Conservation (phyloP, 1,140 invertebrate genomes). For the Dolichoris vasculosae region DNA sequence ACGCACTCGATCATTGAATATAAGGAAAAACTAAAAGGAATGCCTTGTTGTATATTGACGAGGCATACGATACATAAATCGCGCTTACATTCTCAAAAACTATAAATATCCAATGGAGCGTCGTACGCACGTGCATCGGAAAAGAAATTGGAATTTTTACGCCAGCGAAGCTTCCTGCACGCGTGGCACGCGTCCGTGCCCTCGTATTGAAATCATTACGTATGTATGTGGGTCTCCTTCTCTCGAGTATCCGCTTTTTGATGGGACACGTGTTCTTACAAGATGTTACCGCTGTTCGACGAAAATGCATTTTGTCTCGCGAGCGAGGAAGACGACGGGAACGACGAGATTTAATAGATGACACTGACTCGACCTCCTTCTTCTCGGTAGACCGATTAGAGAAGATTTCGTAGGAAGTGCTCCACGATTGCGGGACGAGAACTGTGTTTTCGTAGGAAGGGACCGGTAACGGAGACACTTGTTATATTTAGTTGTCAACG, state of each 20-base stretch:
- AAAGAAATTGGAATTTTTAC: neutral
- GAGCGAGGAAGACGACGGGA: neutral
- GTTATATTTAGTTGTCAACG: too few relatives aligned
- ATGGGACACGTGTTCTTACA: constrained; percentile 60
- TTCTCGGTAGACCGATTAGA: constrained; percentile 11
- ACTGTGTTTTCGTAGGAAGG: neutral
- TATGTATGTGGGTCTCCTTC: neutral
- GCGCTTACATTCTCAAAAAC: neutral
- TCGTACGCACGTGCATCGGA: too few relatives aligned
- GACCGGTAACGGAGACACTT: neutral
- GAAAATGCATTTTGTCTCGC: constrained; percentile 55
- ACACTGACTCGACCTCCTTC: neutral
- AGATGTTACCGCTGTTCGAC: constrained; percentile 53
- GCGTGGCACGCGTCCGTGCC: constrained; percentile 60
- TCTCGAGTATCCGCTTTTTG: constrained; percentile 54
- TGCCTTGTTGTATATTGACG: neutral
- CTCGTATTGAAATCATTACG: constrained; percentile 55
- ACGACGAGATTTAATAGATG: constrained; percentile 13
- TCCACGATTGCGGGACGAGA: neutral
- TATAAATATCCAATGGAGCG: neutral
- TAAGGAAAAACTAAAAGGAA: constrained; percentile 11
- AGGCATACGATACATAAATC: neutral
- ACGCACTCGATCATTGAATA: neutral
- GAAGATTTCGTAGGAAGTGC: neutral
- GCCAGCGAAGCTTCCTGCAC: constrained; percentile 13